Conservation (phyloP, 2,113 vertebrate species). For the Mesembrinibis cayennensis region DNA sequence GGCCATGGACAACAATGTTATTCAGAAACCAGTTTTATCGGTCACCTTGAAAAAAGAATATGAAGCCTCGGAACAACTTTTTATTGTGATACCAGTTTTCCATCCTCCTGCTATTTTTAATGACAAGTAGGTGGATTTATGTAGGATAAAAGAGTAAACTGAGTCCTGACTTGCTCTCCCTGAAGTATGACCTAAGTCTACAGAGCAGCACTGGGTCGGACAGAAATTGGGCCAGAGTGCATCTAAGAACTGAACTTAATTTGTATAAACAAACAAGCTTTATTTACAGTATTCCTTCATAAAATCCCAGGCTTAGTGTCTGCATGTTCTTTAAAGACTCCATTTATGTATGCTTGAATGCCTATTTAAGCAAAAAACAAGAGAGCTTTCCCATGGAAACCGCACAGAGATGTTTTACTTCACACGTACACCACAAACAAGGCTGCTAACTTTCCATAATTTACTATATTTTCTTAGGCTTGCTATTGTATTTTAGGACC, state of each 20-base stretch:
- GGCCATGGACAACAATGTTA: not conserved
- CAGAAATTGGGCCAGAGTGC: conserved; percentile 42
- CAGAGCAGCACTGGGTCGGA: not conserved
- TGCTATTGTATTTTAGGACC: conserved; percentile 43
- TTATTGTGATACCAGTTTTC: conserved; percentile 13
- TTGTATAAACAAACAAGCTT: conserved; percentile 71
- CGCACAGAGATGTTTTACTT: conserved; percentile 69
- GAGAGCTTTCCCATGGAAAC: conserved; percentile 78
- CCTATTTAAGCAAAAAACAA: conserved; percentile 61
- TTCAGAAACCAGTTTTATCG: not conserved
- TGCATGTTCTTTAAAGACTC: conserved; percentile 60
- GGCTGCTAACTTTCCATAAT: conserved; percentile 58
- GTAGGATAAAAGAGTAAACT: conserved; percentile 66
- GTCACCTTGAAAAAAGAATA: not conserved
- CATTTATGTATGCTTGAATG: conserved; percentile 69
- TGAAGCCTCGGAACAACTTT: not conserved
- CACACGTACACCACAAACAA: conserved; percentile 71
- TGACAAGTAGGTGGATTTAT: conserved; percentile 63
- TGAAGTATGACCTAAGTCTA: not conserved
- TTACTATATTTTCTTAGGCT: conserved; percentile 40
- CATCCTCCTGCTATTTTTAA: conserved; percentile 42
- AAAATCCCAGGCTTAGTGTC: conserved; percentile 64
- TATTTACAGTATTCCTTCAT: conserved; percentile 65
- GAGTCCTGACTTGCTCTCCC: not conserved
- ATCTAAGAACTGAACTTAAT: conserved; percentile 58